phyloP scores from a whole-genome alignment of 2,888 invertebrate genomes.

The Drosophila demipolita region DNA sequence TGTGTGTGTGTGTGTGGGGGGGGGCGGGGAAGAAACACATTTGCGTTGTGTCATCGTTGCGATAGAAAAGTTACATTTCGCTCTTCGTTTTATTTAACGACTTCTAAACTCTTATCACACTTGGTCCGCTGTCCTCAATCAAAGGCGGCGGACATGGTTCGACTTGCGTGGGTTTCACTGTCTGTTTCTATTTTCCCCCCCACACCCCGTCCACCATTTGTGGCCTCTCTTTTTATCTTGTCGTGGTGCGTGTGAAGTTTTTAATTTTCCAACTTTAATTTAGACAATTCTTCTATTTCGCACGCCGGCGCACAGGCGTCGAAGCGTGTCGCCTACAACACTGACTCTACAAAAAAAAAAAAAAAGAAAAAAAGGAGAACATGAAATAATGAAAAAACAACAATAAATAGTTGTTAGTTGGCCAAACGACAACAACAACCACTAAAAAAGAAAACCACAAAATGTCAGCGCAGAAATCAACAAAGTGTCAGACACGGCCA shows the following conservation, averaged over 20 bases:
- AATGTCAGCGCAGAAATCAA: constrained; percentile 69
- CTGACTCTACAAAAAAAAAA: background rate
- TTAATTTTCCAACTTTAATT: constrained; percentile 79
- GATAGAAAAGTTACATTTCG: constrained; percentile 29
- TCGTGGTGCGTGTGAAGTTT: constrained; percentile 73
- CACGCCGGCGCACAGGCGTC: constrained; percentile 63
- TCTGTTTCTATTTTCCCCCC: background rate
- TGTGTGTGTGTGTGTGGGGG: background rate
- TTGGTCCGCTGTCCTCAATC: constrained; percentile 62
- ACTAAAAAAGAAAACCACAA: constrained; percentile 50
- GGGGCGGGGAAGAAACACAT: constrained; percentile 10
- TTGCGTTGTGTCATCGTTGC: constrained; percentile 21
- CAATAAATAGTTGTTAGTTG: constrained; percentile 45
- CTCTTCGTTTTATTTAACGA: constrained; percentile 41
- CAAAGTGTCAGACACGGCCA: constrained; percentile 63
- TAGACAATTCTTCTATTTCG: constrained; percentile 73
- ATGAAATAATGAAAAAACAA: constrained; percentile 35
- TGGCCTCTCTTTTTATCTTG: constrained; percentile 14
- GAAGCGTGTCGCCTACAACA: constrained; percentile 61
- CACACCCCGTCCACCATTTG: background rate
- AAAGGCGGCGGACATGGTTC: constrained; percentile 46
- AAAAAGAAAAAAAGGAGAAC: constrained; percentile 1
- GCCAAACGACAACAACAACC: constrained; percentile 2
- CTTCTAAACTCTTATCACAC: constrained; percentile 56
- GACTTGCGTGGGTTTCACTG: constrained; percentile 50